These are phyloP conservation scores for Tyria jacobaeae DNA, from an alignment of 2,888 invertebrate genomes.

Conservation along the genomic window DNA sequence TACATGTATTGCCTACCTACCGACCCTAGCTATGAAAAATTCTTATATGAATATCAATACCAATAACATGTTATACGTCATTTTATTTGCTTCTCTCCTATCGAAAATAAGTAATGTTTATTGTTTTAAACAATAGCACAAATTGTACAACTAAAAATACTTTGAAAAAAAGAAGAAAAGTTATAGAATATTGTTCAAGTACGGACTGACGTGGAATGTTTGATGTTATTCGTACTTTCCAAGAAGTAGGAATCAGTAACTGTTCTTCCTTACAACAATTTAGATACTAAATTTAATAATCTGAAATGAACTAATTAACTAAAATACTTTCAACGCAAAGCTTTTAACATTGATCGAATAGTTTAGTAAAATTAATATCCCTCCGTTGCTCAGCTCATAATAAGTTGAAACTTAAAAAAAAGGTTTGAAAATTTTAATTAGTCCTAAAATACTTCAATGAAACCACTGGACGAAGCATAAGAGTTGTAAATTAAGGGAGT, in stretches of 20 bases:
- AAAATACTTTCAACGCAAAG: slow-evolving; percentile 35
- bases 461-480: slow-evolving; percentile 66
- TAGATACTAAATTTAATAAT: slow-evolving; percentile 18
- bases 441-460: slow-evolving; percentile 77
- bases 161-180: not conserved
- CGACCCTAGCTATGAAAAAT: too few species aligned
- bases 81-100: too few species aligned
- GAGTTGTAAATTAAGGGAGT: slow-evolving; percentile 72
- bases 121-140: too few species aligned
- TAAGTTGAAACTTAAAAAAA: slow-evolving; percentile 43
- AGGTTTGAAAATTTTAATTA: slow-evolving; percentile 76
- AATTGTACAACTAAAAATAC: too few species aligned
- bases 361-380: slow-evolving; percentile 68
- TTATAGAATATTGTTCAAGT: slow-evolving; percentile 1
- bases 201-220: not conserved
- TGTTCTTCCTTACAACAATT: slow-evolving; percentile 21
- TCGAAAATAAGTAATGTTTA: too few species aligned
- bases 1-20: too few species aligned
- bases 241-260: not conserved
- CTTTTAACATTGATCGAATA: slow-evolving; percentile 60
- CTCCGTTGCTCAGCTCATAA: slow-evolving; percentile 50
- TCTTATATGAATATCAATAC: too few species aligned
- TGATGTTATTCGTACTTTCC: not conserved
- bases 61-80: too few species aligned
- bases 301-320: slow-evolving; percentile 37